These are phyloP conservation scores for Chionis minor DNA, from an alignment of 2,113 vertebrate genomes.

Conservation along the genomic window DNA sequence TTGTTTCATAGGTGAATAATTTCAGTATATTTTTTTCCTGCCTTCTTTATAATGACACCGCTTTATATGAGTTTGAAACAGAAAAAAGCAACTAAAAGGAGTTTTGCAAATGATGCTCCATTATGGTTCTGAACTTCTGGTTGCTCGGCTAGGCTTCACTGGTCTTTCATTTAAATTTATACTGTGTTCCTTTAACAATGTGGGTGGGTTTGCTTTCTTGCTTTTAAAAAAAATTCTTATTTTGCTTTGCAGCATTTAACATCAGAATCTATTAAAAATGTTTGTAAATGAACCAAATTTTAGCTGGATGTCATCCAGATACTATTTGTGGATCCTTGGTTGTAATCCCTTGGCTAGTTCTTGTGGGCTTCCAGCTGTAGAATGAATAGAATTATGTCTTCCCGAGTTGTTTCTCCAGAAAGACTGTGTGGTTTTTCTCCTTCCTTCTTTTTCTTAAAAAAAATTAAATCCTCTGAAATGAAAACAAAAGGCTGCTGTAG, in stretches of 20 bases:
- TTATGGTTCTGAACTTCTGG: background rate
- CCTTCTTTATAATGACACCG: background rate
- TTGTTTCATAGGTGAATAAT: background rate
- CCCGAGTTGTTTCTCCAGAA: background rate
- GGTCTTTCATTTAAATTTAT: background rate
- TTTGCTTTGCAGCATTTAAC: background rate
- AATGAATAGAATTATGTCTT: background rate
- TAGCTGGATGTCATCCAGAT: background rate
- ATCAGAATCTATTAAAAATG: conserved; percentile 16
- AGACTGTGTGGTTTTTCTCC: background rate
- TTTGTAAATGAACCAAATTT: background rate
- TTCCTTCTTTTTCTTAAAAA: background rate
- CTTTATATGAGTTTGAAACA: conserved; percentile 12
- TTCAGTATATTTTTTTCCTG: background rate
- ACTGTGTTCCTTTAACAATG: background rate
- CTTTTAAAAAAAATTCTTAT: background rate
- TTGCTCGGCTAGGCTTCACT: background rate
- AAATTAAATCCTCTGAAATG: background rate
- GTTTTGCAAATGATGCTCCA: conserved; percentile 13
- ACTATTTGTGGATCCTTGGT: background rate
- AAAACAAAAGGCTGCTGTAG: background rate
- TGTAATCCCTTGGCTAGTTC: background rate
- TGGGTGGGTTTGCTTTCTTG: background rate
- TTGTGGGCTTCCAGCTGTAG: background rate
- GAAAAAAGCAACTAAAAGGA: background rate